These are phyloP conservation scores for Pseudomyrmex flavicornis DNA, from an alignment of 1,140 invertebrate species.

Conservation along the genomic window DNA sequence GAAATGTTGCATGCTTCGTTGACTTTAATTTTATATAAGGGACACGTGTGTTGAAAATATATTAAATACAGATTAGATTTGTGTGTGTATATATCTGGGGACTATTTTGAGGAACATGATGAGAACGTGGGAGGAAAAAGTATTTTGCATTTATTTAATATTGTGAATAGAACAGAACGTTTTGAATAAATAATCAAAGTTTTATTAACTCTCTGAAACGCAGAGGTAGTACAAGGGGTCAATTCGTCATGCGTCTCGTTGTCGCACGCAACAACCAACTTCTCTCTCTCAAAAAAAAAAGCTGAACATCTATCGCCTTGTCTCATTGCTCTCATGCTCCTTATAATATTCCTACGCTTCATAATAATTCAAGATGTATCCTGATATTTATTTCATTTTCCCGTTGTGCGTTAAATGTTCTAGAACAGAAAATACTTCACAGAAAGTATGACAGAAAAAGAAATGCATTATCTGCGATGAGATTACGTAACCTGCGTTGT, in stretches of 20 bases:
- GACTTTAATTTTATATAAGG: conserved; percentile 67
- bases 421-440: not conserved
- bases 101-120: conserved; percentile 41
- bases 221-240: too few relatives aligned
- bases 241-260: too few relatives aligned
- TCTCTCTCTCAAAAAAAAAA: too few relatives aligned
- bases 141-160: conserved; percentile 36
- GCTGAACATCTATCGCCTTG: too few relatives aligned
- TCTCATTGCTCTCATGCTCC: too few relatives aligned
- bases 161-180: not conserved
- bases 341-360: too few relatives aligned
- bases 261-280: too few relatives aligned
- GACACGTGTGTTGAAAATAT: conserved; percentile 63
- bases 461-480: too few relatives aligned
- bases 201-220: too few relatives aligned
- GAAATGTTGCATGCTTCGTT: conserved; percentile 70
- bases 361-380: conserved; percentile 16
- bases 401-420: not conserved
- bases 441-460: too few relatives aligned
- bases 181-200: too few relatives aligned
- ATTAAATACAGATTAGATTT: conserved; percentile 74
- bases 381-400: conserved; percentile 11
- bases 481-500: too few relatives aligned
- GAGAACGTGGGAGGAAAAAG: conserved; percentile 18
- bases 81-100: conserved; percentile 39